Conservation (phyloP, 2,113 vertebrate genomes). For the Dermatemys mawii region DNA sequence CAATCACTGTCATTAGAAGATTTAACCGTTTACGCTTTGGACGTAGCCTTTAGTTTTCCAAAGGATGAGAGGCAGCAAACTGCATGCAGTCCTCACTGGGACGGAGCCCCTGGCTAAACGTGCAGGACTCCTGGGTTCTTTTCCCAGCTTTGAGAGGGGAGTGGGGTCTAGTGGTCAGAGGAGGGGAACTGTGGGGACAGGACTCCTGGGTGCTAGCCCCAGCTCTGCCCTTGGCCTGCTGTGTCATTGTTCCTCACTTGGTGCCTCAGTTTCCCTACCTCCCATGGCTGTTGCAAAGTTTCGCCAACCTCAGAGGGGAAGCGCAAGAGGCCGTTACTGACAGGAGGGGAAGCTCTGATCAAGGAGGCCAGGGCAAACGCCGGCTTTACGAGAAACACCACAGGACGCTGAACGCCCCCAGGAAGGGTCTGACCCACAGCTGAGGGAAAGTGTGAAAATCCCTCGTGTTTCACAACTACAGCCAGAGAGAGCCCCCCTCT, state of each 20-base stretch:
- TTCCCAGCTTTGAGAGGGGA: background rate
- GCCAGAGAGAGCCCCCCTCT: fast-evolving
- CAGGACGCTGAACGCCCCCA: too few relatives aligned
- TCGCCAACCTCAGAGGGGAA: background rate
- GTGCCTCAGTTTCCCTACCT: background rate
- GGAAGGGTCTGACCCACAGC: background rate
- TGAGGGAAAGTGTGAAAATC: background rate
- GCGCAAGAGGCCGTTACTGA: background rate
- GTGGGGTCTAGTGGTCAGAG: background rate
- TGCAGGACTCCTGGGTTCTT: fast-evolving
- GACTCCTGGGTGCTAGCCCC: background rate
- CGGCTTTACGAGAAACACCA: background rate
- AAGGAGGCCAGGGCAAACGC: background rate
- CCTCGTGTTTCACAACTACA: background rate
- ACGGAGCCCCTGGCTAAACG: background rate
- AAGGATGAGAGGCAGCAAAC: background rate
- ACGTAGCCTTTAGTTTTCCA: background rate
- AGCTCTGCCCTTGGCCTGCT: background rate
- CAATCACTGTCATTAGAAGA: background rate
- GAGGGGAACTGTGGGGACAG: background rate
- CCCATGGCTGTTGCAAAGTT: background rate
- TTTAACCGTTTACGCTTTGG: background rate
- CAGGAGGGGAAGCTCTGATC: background rate
- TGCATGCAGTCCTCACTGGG: background rate
- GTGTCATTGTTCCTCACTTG: fast-evolving